Base-by-base conservation (phyloP, 2,113 vertebrate species). In the Limanda limanda region DNA sequence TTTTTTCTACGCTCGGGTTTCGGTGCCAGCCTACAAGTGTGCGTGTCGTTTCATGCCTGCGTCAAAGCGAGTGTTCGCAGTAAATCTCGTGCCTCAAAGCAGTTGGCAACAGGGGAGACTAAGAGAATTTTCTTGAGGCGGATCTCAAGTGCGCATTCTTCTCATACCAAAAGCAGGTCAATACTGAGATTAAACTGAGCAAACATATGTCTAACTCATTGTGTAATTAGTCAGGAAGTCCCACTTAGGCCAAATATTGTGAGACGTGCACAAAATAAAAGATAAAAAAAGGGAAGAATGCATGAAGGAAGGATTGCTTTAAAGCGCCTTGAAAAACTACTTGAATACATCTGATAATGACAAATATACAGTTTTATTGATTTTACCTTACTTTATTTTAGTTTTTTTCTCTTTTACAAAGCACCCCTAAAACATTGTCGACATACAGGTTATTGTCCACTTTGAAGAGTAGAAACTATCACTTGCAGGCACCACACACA, bases 41-140 rank as follows among this genome's bases (percentile, higher is more conserved):
- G 68, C 89, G 3, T 84, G 88, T 85, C 77, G 23, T 65, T 82
- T 89, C 90, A 73, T 79, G 89, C 86, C 75, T 74, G 55, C 5
- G 45, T 82, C 74, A 69, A 77, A 76, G 76, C 15, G 15, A 69
- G 63, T 37, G 71, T 52, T 82, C 12, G 31, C 87, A 42, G 58
- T 84, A 65, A 79, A 81, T 72, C 79, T 85, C 52, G 18, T 2
- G 82, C 52, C 81, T 86, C 68, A 68, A 74, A 90, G 83, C 35
- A 21, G 78, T 73, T 79, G 82, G 76, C 83, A 64, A 27, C 10
- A 31, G 66, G 70, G 45, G 47, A 86, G 59, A 84, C 78, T 73
- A 76, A 76, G 57, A 57, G 54, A 75, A 71, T 84, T 79, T 68
- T 37, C 67, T 62, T 74, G 15, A 76, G n/a, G 75, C 25, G 4